Evolutionary conservation across 2,888 invertebrate genomes (phyloP).

Genomic region (Margaritifera margaritifera): DNA sequence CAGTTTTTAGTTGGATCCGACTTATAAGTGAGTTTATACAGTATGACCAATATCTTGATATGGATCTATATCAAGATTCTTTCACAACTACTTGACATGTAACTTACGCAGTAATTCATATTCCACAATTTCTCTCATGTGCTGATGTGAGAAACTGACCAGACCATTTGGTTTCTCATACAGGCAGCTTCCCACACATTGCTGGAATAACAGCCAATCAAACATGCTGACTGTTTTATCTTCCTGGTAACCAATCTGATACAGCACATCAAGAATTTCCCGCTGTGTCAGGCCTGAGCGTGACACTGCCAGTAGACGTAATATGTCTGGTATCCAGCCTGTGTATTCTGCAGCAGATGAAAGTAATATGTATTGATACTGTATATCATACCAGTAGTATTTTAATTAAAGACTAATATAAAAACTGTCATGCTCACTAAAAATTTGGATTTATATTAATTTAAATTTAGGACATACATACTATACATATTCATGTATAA

Average conservation of each 20-base stretch:
- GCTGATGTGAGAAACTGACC: slow-evolving; percentile 62
- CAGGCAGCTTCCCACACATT: slow-evolving; percentile 51
- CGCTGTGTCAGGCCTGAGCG: slow-evolving; percentile 61
- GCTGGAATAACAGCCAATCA: slow-evolving; percentile 66
- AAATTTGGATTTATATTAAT: neutral
- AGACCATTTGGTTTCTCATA: slow-evolving; percentile 62
- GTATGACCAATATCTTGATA: neutral
- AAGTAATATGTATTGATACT: neutral
- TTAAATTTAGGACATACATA: too few relatives aligned
- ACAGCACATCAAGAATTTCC: slow-evolving; percentile 62
- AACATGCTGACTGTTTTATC: slow-evolving; percentile 56
- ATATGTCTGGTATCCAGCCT: slow-evolving; percentile 70
- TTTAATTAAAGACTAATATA: too few relatives aligned
- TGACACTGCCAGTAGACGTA: slow-evolving; percentile 67
- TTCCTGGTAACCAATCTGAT: slow-evolving; percentile 63
- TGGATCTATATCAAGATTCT: neutral
- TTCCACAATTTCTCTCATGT: slow-evolving; percentile 59
- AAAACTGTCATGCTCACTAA: too few relatives aligned
- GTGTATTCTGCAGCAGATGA: slow-evolving; percentile 50
- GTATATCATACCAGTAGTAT: too few relatives aligned
- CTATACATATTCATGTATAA: too few relatives aligned
- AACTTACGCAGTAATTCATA: slow-evolving; percentile 64
- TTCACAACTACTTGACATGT: neutral
- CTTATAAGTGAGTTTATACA: too few relatives aligned
- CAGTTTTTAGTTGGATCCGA: too few relatives aligned